Base-by-base conservation (phyloP, 2,888 invertebrate genomes). In the Heteromyza rotundicornis region DNA sequence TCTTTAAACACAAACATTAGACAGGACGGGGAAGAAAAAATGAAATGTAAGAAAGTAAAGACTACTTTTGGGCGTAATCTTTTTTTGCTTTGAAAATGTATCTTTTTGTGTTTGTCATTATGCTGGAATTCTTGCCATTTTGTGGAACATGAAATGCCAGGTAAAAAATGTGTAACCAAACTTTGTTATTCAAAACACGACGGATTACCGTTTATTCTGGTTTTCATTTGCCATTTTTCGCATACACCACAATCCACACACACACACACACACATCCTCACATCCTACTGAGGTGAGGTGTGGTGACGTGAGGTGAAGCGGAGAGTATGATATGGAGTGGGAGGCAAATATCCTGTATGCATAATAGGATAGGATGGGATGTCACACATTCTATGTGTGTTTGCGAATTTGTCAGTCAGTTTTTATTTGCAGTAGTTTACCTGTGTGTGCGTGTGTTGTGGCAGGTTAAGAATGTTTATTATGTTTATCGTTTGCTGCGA, bases 151-250 rank as follows among this genome's bases (percentile, higher is more conserved):
- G 27, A 27, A 27, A 27, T 7, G 27, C n/a, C 10, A 27, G 27
- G 10, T 10, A 27, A 27, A 27, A 27, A 27, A 7, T 27, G 10
- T 27, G 10, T 7, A 27, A 27, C 27, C 40, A 40, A 40, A 47
- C 47, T 75, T 75, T 72, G 76, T 76, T 76, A 76, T 76, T 74
- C 77, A 73, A 76, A 77, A 76, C 75, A 76, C 77, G 75, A 76
- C 76, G 64, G 73, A 76, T 76, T 78, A 78, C 79, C 76, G 75
- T 78, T 76, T 77, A 72, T 78, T 76, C 75, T 75, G 77, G 56
- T 62, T 50, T 62, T 58, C 54, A 50, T 63, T 63, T 60, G 56
- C 32, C 60, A 63, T 59, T 56, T 53, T 53, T 50, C 44, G 47
- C 50, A 50, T 35, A 47, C 62, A 67, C 36, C 68, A 68, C 17